A percentile compares a stretch with the other conserved stretches of the same genome.
These are phyloP conservation scores for Lepus oiostolus DNA, from an alignment of 2,797 vertebrate species.

Conservation along the genomic window DNA sequence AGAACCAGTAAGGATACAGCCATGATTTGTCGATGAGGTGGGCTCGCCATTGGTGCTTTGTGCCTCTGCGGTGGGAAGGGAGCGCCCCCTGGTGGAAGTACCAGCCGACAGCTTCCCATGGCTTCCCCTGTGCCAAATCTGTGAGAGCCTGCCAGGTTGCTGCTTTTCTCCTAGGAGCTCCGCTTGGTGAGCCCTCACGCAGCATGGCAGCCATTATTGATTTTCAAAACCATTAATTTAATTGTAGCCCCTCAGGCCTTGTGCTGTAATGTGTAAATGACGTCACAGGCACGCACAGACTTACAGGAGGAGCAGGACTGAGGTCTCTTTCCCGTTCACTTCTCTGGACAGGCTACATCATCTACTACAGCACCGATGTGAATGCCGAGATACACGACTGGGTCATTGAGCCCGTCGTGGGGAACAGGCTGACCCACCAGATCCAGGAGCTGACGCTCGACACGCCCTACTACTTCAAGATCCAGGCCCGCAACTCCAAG, in stretches of 20 bases:
- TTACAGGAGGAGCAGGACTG: conserved; percentile 60
- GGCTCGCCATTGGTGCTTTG: neutral
- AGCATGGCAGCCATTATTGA: neutral
- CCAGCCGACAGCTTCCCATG: neutral
- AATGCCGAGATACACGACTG: conserved; percentile 98
- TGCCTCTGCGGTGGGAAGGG: neutral
- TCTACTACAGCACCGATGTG: conserved; percentile 99
- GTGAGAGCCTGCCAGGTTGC: neutral
- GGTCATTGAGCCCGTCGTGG: conserved; percentile 98
- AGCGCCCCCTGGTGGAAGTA: conserved; percentile 76
- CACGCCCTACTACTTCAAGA: conserved; percentile 98
- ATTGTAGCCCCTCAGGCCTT: neutral
- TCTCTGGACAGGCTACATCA: conserved; percentile 94
- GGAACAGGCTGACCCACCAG: conserved; percentile 98
- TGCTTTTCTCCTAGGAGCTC: neutral
- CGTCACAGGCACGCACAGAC: neutral
- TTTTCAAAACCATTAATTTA: conserved; percentile 65
- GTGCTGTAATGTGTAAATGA: neutral
- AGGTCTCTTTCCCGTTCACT: conserved; percentile 29
- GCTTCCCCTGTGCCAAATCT: neutral
- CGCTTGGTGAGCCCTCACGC: neutral
- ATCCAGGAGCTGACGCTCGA: conserved; percentile 98
- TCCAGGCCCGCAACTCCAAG: conserved; percentile 98
- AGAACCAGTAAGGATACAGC: neutral
- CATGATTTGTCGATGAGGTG: neutral